Conservation (phyloP, 2,113 vertebrate genomes). For the Galbula dea region DNA sequence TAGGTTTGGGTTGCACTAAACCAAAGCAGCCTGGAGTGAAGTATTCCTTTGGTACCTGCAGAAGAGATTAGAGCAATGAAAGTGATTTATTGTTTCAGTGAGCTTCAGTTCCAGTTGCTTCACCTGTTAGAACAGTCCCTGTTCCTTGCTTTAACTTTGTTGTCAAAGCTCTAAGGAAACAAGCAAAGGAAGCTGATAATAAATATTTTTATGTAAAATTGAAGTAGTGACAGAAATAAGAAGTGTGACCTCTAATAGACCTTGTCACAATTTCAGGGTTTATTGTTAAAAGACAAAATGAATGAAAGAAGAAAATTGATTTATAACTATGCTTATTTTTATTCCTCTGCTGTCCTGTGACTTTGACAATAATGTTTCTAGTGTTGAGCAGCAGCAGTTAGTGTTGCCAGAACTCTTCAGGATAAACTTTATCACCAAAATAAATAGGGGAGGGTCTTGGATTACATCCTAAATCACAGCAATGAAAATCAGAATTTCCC, state of each 20-base stretch:
- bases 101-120: slow-evolving; percentile 17
- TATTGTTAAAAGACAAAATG: background rate
- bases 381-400: background rate
- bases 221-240: background rate
- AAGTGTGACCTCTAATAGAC: background rate
- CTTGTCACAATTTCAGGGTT: background rate
- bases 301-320: background rate
- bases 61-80: background rate
- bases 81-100: background rate
- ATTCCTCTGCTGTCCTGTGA: background rate
- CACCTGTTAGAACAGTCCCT: background rate
- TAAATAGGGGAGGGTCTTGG: background rate
- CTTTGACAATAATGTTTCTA: background rate
- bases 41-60: background rate
- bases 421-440: background rate
- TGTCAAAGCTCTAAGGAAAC: background rate
- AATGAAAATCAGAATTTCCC: background rate
- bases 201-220: background rate
- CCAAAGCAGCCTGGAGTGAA: background rate
- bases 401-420: background rate
- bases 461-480: background rate
- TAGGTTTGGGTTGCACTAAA: background rate
- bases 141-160: background rate
- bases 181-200: background rate
- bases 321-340: background rate